Evolutionary conservation across 2,113 vertebrate genomes (phyloP).

Genomic region (Cinclus mexicanus): DNA sequence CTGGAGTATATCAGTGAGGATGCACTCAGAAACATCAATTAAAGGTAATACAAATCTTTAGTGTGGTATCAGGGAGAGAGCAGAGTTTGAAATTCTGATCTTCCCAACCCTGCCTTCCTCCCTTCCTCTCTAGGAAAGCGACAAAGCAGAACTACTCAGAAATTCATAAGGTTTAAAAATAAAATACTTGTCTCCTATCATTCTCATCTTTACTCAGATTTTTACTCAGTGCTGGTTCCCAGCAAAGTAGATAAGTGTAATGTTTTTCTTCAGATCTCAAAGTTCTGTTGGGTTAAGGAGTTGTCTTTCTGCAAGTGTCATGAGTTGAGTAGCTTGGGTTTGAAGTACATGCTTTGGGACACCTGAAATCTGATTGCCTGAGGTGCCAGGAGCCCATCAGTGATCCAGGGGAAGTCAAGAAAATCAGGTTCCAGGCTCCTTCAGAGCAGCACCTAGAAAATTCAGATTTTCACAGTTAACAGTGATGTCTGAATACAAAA

Average conservation of each 20-base stretch:
- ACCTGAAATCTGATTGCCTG: background rate
- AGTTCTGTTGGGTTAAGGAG: background rate
- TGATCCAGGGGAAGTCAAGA: background rate
- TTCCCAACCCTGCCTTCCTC: constrained; percentile 10
- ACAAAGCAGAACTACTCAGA: constrained; percentile 41
- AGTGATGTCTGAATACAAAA: background rate
- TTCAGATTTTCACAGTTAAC: background rate
- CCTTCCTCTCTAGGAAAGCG: background rate
- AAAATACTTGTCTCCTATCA: constrained; percentile 47
- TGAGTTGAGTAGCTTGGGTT: background rate
- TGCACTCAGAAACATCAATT: constrained; percentile 63
- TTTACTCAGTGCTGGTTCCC: background rate
- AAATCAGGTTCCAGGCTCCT: background rate
- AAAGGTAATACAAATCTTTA: constrained; percentile 62
- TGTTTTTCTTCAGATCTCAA: background rate
- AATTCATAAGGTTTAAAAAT: constrained; percentile 66
- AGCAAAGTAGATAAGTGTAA: background rate
- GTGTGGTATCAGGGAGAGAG: background rate
- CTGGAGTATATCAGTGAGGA: constrained; percentile 66
- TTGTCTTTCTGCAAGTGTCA: background rate
- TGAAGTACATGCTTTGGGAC: background rate
- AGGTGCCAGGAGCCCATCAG: background rate
- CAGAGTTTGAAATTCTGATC: constrained; percentile 33
- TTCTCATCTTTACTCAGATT: background rate
- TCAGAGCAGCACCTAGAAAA: background rate